Base-by-base conservation (phyloP, 2,888 invertebrate species). In the Hirudinaria manillensis region DNA sequence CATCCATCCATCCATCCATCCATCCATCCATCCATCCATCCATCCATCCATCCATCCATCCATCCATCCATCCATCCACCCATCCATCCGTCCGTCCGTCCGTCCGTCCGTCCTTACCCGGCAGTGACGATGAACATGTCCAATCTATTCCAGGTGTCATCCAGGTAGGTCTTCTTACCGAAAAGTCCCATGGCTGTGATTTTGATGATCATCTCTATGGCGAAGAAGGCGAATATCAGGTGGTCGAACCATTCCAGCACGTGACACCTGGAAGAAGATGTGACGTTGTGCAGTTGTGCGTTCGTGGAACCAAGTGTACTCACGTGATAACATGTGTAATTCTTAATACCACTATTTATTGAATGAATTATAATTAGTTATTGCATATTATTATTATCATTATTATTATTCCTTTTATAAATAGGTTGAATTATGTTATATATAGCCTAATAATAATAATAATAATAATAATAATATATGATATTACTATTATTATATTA, bases 91-190 rank as follows among this genome's bases (percentile, higher is more conserved):
- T 61, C 24, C 61, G n/a, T 61, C 24, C 61, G n/a, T 61, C 24
- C 4, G n/a, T 61, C 24, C 61, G n/a, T 61, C 24, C 61, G n/a
- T 61, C 24, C 90, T 88, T 86, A 93, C 93, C 99, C 99, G 77
- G 98, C 94, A 80, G 93, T 86, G 21, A 99, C 98, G 84, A 99
- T 99, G 88, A 99, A 97, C 87, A 92, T 93, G 87, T 99, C 99
- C 83, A 99, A 89, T 82, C 96, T 90, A 87, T 99, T 99, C 99
- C 99, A 99, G 27, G 96, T 93, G 86, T 99, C 99, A 0, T 94
- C 95, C 83, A 99, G 89, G 86, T 99, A 99, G 16, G 96, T 92
- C 74, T 93, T 92, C 83, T 91, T 92, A 24, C 86, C 86, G 32
- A 95, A n/a, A 82, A 92, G 92, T 79, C 97, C 91, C 94, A 99